These are phyloP conservation scores for Thomomys bottae DNA, from an alignment of 2,113 vertebrate species.

Conservation along the genomic window DNA sequence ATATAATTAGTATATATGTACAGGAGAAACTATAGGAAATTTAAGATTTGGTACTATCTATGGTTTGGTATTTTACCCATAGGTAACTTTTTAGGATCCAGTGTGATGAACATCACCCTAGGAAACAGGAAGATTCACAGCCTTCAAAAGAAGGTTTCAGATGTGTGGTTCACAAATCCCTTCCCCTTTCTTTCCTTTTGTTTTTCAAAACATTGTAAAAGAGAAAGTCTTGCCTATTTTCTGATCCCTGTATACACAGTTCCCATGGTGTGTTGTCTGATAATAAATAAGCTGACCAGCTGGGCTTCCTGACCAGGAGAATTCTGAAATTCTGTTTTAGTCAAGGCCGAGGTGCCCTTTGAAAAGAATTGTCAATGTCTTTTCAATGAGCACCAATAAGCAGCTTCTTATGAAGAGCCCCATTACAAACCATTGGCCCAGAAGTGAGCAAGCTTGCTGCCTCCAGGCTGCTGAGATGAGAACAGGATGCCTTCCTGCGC, in stretches of 20 bases:
- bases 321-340: conserved; percentile 36
- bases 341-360: background rate
- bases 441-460: background rate
- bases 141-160: background rate
- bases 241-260: background rate
- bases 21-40: background rate
- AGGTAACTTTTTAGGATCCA: background rate
- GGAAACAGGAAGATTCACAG: background rate
- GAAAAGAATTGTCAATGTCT: conserved; percentile 13
- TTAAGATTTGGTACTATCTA: background rate
- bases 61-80: background rate
- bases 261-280: background rate
- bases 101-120: conserved; percentile 14
- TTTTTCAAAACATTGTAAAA: conserved; percentile 50
- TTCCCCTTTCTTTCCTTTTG: conserved; percentile 46
- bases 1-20: background rate
- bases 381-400: conserved; percentile 37
- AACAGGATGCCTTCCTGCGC: conserved; percentile 25
- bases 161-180: conserved; percentile 22
- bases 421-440: conserved; percentile 6
- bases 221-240: background rate
- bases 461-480: conserved; percentile 27
- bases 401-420: background rate
- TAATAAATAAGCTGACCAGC: background rate
- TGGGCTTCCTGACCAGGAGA: background rate